Evolutionary conservation across 37 sponge, comb jelly and placozoan species (phyloP), one percentile per base, ranked within the genome.

Genomic region (Sycon ciliatum): DNA sequence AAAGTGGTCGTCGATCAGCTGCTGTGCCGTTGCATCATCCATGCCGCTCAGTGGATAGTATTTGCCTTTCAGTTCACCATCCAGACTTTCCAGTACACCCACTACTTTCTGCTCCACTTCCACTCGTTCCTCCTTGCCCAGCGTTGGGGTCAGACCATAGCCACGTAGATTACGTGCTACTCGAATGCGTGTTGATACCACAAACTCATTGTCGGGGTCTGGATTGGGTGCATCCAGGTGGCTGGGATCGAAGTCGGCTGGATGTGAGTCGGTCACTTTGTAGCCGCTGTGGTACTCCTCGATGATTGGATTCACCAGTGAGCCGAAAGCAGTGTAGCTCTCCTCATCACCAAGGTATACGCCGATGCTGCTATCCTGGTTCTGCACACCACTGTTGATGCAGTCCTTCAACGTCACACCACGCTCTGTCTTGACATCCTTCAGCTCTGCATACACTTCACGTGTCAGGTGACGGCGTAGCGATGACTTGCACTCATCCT

Each of bases 371-470:
- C 79, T 76, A 6, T 78, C 84, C 28, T 81, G 84, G 52, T 87
- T 87, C 36, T 83, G 84, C 30, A 87, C 84, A 18, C 88, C 88
- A 6, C 84, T 83, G 56, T 80, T 80, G 24, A 87, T 87, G 52
- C 66, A 71, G 30, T 73, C 72, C 68, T 83, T 75, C 31, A 87
- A 68, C 1, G 88, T 87, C 57, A 57, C 80, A 0, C 88, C 88
- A 26, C 65, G 38, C 11, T 73, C 56, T n/a, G 83, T 87, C 60
- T 64, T 80, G 36, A 83, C 29, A 4, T 55, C 39, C 31, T 37
- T 27, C 55, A 87, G 75, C 71, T 76, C 67, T 11, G 34, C 67
- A 49, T 76, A 87, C 38, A 87, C 57, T 27, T 83, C 82, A 23
- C 27, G 20, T 3, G 88, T 80, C n/a, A 87, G 78, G 38, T n/a